Conservation (phyloP, 2,888 invertebrate genomes). For the Xestia ashworthii region DNA sequence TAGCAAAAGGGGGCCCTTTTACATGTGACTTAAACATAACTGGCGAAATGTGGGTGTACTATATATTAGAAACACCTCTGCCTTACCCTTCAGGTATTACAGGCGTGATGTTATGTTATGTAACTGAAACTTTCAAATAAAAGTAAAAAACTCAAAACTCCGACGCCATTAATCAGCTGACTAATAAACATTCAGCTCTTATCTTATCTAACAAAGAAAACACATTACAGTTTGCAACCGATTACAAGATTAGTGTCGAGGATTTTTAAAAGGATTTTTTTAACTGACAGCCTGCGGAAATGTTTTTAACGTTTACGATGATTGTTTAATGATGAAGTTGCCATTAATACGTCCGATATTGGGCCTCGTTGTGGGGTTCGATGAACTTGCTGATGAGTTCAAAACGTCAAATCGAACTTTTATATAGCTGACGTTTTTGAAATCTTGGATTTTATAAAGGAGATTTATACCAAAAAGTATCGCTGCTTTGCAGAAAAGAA, state of each 20-base stretch:
- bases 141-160: background rate
- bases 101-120: too few species aligned
- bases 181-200: constrained; percentile 16
- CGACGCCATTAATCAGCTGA: background rate
- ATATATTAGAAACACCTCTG: too few species aligned
- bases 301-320: constrained; percentile 52
- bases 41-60: too few species aligned
- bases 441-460: background rate
- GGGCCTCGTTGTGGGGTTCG: constrained; percentile 34
- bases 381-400: constrained; percentile 35
- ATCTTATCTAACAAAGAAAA: constrained; percentile 15
- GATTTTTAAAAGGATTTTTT: constrained; percentile 52
- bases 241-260: constrained; percentile 46
- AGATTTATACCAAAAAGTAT: background rate
- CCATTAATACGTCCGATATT: constrained; percentile 56
- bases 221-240: constrained; percentile 48
- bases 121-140: background rate
- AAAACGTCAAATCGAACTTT: background rate
- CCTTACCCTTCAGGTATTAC: too few species aligned
- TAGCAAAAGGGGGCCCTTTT: too few species aligned
- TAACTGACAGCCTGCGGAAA: constrained; percentile 48
- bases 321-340: constrained; percentile 37
- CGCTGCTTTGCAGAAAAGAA: background rate
- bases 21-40: too few species aligned
- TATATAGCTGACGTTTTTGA: constrained; percentile 2